Conservation (phyloP, 1,140 invertebrate species). For the Leptinotarsa defecta region DNA sequence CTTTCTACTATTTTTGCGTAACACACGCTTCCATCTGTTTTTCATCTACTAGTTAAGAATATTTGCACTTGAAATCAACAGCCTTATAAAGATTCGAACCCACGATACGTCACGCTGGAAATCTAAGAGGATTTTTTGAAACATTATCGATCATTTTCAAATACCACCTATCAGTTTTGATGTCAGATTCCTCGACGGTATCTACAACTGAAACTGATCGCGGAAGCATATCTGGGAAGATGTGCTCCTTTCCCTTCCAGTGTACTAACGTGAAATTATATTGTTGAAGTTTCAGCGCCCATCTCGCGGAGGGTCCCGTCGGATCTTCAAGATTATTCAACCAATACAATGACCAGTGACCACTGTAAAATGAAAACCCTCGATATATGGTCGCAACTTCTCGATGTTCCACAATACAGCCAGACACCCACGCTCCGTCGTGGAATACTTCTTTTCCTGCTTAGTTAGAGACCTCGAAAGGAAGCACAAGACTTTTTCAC, state of each 20-base stretch:
- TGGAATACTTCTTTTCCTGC: too few relatives aligned
- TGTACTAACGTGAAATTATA: conserved; percentile 23
- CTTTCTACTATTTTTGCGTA: background rate
- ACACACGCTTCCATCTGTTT: background rate
- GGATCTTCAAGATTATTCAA: too few relatives aligned
- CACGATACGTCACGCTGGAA: background rate
- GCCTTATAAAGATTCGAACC: background rate
- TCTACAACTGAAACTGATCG: background rate
- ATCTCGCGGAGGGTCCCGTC: too few relatives aligned
- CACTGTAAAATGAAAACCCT: too few relatives aligned
- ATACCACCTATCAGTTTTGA: background rate
- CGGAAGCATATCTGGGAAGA: conserved; percentile 24
- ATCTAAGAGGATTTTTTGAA: background rate
- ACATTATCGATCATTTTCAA: too few relatives aligned
- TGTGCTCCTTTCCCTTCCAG: conserved; percentile 14
- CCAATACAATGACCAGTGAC: too few relatives aligned
- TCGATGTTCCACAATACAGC: too few relatives aligned
- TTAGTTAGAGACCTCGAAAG: too few relatives aligned
- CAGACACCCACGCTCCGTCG: too few relatives aligned
- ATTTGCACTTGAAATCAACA: background rate
- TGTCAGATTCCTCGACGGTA: background rate
- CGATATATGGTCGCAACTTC: too few relatives aligned
- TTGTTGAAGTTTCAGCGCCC: background rate
- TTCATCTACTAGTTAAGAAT: background rate
- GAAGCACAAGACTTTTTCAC: too few relatives aligned